These are phyloP conservation scores for Clistopyga incitator DNA, from an alignment of 2,888 invertebrate species.

Conservation along the genomic window DNA sequence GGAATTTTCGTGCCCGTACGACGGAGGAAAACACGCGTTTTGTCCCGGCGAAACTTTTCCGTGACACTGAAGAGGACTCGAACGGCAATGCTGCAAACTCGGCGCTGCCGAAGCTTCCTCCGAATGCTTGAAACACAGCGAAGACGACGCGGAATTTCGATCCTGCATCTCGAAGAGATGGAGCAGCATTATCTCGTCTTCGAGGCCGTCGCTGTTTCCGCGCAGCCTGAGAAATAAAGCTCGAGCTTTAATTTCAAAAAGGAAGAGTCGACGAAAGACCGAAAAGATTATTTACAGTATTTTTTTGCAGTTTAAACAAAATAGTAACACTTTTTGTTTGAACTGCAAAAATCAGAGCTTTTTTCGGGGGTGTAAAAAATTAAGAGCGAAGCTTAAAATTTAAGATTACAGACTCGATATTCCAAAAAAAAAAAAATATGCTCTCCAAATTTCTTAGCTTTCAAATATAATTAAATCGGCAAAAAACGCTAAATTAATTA, in stretches of 20 bases:
- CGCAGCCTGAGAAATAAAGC: constrained; percentile 61
- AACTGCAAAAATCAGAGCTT: too few species aligned
- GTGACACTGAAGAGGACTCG: constrained; percentile 72
- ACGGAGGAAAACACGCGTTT: constrained; percentile 64
- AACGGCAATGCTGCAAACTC: constrained; percentile 72
- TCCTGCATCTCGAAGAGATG: constrained; percentile 86
- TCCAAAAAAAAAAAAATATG: too few species aligned
- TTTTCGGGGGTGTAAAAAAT: too few species aligned
- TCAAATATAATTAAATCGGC: too few species aligned
- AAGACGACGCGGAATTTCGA: constrained; percentile 79
- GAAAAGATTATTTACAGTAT: too few species aligned
- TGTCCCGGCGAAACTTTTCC: constrained; percentile 36
- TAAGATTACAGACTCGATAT: too few species aligned
- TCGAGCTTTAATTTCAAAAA: constrained; percentile 11
- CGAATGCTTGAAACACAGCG: constrained; percentile 77
- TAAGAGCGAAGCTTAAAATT: too few species aligned
- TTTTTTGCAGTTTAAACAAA: too few species aligned
- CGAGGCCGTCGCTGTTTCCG: constrained; percentile 78
- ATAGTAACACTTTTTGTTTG: too few species aligned
- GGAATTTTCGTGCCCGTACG: constrained; percentile 75
- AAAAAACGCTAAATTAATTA: too few species aligned
- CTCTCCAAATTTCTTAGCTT: too few species aligned
- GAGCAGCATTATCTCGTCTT: constrained; percentile 87
- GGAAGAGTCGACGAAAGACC: not conserved
- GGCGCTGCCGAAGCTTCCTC: constrained; percentile 70